Evolutionary conservation across 37 sponge, comb jelly and placozoan species (phyloP), one percentile per base, ranked within the genome.

Genomic region (Haliclona indistincta): DNA sequence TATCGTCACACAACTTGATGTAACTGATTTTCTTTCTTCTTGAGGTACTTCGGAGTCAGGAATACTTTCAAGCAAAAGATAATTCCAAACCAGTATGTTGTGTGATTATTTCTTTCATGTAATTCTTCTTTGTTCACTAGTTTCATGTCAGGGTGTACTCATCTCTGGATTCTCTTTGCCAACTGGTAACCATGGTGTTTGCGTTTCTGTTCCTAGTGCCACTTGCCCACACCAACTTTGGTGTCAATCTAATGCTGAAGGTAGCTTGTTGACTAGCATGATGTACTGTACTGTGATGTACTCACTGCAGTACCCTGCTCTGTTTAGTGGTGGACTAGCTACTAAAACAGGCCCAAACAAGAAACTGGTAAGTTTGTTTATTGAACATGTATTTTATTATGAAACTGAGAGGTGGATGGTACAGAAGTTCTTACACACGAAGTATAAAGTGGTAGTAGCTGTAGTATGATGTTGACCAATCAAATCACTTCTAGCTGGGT

Each of bases 311-410:
- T 81, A 67, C 40, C 87, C 87, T 25, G 70, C 65, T 0, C 58
- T 91, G 45, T 86, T 91, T 74, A 67, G 72, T 63, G 73, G 55
- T 26, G 90, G 90, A 29, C 5, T 74, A 1, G 71, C 73, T 35
- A 7, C 53, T 17, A 67, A 51, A 43, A 71, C 45, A 25, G 91
- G 91, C 22, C 87, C 92, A 0, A 75, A 30, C 39, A 80, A 68
- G 43, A 52, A 75, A 41, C 44, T 63, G 32, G 90, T 89, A 54
- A 64, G 75, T 11, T 61, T 19, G 15, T 19, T 49, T 60, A n/a
- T 60, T n/a, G 25, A 28, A n/a, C 10, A 20, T 40, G 1, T n/a
- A n/a, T 38, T 36, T 5, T 47, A 51, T 2, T n/a, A 26, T 38
- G 5, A n/a, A n/a, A n/a, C n/a, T n/a, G n/a, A n/a, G n/a, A n/a